These are phyloP conservation scores for Cyphomyrus plagiostoma DNA, from an alignment of 2,113 vertebrate species.

Conservation along the genomic window DNA sequence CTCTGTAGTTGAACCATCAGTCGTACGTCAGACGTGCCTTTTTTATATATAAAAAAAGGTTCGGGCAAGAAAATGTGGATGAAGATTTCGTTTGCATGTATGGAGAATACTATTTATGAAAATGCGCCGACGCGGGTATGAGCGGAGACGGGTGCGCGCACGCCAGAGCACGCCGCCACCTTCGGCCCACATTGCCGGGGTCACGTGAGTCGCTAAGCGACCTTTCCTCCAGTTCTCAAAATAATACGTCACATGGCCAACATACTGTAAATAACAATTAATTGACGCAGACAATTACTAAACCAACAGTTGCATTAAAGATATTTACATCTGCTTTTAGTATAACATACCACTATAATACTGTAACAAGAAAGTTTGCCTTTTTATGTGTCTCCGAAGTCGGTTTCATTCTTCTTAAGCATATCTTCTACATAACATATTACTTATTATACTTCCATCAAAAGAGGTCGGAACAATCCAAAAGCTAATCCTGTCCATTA, in stretches of 20 bases:
- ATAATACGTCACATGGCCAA: neutral
- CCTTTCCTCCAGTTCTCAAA: conserved; percentile 53
- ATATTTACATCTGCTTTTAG: neutral
- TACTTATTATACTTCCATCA: neutral
- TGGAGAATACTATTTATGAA: neutral
- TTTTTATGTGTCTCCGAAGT: neutral
- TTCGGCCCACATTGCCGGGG: neutral
- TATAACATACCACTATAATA: neutral
- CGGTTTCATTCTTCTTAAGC: neutral
- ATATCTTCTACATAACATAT: neutral
- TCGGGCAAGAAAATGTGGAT: neutral
- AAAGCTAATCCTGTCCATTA: neutral
- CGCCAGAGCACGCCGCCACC: neutral
- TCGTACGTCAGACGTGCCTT: neutral
- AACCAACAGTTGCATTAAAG: neutral
- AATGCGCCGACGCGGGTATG: neutral
- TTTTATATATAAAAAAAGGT: neutral
- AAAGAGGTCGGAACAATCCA: neutral
- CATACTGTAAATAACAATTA: neutral
- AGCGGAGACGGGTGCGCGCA: neutral
- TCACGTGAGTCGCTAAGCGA: conserved; percentile 48
- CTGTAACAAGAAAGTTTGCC: neutral
- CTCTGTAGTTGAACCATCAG: neutral
- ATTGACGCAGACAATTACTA: neutral
- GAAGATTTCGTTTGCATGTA: neutral